Percentiles rank a stretch among this genome's conserved stretches.
phyloP scores from a whole-genome alignment of 2,888 invertebrate genomes.

The Lasioglossum calceatum region DNA sequence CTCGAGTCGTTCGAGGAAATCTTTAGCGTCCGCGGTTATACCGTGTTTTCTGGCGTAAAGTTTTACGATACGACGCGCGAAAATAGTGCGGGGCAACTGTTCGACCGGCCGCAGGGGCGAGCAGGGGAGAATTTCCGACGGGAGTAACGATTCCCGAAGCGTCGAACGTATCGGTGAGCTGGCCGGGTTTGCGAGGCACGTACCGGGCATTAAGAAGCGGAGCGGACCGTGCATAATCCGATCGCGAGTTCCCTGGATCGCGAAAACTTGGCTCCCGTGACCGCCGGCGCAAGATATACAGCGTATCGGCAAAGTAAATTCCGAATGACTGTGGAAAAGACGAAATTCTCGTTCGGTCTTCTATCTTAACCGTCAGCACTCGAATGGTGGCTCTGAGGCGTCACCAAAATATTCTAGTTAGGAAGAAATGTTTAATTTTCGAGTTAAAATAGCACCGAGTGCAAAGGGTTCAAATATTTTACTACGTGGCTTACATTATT shows the following conservation, averaged over 20 bases:
- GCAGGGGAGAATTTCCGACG: neutral
- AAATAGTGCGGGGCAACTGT: slow-evolving; percentile 12
- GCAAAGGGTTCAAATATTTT: no score
- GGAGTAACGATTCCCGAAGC: neutral
- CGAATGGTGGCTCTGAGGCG: no score
- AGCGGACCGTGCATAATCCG: slow-evolving; percentile 18
- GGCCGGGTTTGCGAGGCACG: slow-evolving; percentile 24
- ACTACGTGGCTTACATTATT: no score
- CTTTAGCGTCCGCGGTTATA: slow-evolving; percentile 30
- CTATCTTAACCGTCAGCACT: neutral
- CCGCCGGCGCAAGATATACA: neutral
- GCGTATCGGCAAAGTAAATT: neutral
- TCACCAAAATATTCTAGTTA: no score
- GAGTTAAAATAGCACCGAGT: no score
- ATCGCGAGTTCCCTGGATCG: slow-evolving; percentile 14
- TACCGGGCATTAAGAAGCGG: slow-evolving; percentile 15
- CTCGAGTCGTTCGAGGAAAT: slow-evolving; percentile 40
- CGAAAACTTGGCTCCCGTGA: neutral
- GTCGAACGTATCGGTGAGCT: neutral
- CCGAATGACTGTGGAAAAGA: neutral
- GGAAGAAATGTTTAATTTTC: no score
- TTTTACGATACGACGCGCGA: slow-evolving; percentile 48
- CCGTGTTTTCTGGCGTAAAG: slow-evolving; percentile 29
- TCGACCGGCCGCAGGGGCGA: neutral
- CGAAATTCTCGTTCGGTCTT: neutral